Conservation (phyloP, 2,797 vertebrate species). For the Dallia pectoralis region DNA sequence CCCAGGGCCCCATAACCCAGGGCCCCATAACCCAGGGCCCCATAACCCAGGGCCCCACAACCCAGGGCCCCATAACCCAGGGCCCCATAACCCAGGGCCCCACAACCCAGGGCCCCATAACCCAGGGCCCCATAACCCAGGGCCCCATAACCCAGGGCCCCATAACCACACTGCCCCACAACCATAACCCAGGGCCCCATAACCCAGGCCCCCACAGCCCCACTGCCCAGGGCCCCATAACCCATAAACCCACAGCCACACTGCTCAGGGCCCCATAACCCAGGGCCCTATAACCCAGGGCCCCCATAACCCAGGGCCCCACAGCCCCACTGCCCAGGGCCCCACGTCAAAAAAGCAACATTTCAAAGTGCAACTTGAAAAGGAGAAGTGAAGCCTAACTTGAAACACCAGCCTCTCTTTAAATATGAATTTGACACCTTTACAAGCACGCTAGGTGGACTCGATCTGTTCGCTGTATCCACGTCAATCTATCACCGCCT, state of each 20-base stretch:
- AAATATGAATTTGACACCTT: not conserved
- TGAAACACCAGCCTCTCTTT: not conserved
- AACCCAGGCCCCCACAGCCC: too few relatives aligned
- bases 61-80: too few relatives aligned
- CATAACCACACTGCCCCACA: too few relatives aligned
- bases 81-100: conserved; percentile 17
- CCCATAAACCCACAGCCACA: too few relatives aligned
- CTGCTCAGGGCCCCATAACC: too few relatives aligned
- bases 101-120: conserved; percentile 25
- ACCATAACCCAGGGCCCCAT: conserved; percentile 14
- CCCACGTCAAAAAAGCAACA: not conserved
- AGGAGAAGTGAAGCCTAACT: not conserved
- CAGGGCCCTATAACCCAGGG: conserved; percentile 14
- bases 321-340: too few relatives aligned
- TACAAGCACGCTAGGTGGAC: conserved; percentile 1
- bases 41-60: conserved; percentile 17
- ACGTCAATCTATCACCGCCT: not conserved
- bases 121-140: conserved; percentile 14
- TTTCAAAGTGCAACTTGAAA: not conserved
- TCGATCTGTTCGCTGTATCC: not conserved
- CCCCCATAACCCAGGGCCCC: conserved; percentile 15
- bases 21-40: conserved; percentile 17
- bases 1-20: conserved; percentile 22
- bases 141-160: conserved; percentile 17
- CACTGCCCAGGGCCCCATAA: conserved; percentile 11